Evolutionary conservation across 2,888 invertebrate species (phyloP), one percentile per base, ranked within the genome.

Genomic region (Xylocampa areola): DNA sequence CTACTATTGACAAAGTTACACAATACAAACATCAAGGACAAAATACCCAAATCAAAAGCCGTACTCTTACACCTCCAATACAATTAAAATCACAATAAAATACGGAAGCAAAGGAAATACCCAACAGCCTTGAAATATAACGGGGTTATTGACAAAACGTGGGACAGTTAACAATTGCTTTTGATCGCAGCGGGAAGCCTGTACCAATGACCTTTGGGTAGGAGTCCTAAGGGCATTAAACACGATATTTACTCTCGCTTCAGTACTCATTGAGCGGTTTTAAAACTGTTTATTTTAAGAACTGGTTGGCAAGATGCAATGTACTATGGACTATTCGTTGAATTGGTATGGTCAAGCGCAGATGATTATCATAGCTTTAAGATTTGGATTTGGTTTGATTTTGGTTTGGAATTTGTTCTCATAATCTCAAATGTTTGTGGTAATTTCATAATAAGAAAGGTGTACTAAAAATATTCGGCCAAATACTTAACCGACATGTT

Each of bases 151-250:
- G 54, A 16, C 44, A 25, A 51, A 40, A 27, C 16, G n/a, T 14
- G 11, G 13, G 30, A 54, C 32, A 53, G 44, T 61, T 48, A 25
- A 53, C 57, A 61, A 55, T 68, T 30, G 25, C 47, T 52, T 48
- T 51, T 50, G 57, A 44, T 53, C 68, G 10, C 68, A 44, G 68
- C 53, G 53, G 66, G 66, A 48, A 36, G 39, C 44, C 59, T 39
- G 29, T 48, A 48, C 14, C 48, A 14, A 16, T 54, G 60, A 53
- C 65, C 60, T 65, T 60, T 40, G 16, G 17, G 45, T 41, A 14
- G 47, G 25, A 45, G 39, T 49, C 40, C 14, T 29, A 51, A 29
- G 14, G 17, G 13, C 13, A 23, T 5, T 2, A n/a, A 14, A 14
- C 21, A 27, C 25, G 39, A 57, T 14, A 14, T 1, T 19, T 4